Conservation (phyloP, 2,888 invertebrate genomes). For the Theodoxus fluviatilis region DNA sequence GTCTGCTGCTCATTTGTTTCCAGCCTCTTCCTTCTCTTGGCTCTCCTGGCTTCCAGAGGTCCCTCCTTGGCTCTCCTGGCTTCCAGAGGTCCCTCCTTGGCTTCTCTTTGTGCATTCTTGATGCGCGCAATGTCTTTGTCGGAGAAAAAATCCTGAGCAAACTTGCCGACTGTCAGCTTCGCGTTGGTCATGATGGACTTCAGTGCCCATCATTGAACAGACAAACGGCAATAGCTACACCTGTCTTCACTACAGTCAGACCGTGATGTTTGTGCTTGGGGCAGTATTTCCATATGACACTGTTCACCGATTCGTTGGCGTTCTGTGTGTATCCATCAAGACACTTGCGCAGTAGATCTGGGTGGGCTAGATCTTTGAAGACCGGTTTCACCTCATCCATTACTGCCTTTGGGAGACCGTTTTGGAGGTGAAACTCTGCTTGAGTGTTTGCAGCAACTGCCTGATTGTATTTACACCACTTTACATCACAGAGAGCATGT, state of each 20-base stretch:
- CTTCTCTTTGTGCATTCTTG: not conserved
- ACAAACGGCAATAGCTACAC: not conserved
- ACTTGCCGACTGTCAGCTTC: not conserved
- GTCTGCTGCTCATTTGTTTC: conserved; percentile 1
- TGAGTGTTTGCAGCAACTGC: no score
- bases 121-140: not conserved
- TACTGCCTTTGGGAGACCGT: not conserved
- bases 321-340: not conserved
- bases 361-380: not conserved
- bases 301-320: not conserved
- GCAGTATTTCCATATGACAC: not conserved
- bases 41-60: conserved; percentile 1
- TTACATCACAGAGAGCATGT: no score
- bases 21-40: not conserved
- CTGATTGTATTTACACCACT: no score
- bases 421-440: no score
- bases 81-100: not conserved
- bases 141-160: not conserved
- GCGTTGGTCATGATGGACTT: not conserved
- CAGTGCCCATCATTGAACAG: not conserved
- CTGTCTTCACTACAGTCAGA: not conserved
- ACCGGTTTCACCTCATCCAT: not conserved
- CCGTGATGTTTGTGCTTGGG: not conserved
- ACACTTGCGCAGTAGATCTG: not conserved
- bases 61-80: not conserved